Conservation (phyloP, 2,797 vertebrate genomes). For the Acipenser oxyrinchus region DNA sequence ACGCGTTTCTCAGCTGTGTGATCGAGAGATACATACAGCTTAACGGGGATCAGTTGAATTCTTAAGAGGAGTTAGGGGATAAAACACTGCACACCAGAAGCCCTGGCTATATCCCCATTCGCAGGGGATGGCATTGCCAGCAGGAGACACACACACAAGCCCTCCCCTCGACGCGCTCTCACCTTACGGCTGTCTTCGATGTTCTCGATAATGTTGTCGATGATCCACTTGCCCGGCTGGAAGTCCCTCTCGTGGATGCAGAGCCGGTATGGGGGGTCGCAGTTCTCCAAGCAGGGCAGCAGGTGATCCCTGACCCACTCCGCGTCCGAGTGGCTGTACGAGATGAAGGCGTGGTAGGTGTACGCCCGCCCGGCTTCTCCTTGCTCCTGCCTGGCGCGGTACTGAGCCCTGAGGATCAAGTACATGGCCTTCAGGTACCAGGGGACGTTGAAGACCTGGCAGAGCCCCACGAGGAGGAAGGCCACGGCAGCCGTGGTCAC, state of each 20-base stretch:
- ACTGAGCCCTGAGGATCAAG: conserved; percentile 63
- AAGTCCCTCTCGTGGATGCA: conserved; percentile 84
- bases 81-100: too few species aligned
- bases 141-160: too few species aligned
- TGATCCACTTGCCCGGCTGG: conserved; percentile 75
- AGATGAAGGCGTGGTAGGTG: conserved; percentile 74
- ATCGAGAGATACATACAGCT: too few species aligned
- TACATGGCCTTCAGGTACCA: conserved; percentile 74
- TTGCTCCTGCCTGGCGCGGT: conserved; percentile 47
- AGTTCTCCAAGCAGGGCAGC: conserved; percentile 58
- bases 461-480: conserved; percentile 48
- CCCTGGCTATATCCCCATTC: too few species aligned
- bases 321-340: conserved; percentile 73
- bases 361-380: conserved; percentile 27
- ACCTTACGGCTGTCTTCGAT: conserved; percentile 77
- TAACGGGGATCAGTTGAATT: too few species aligned
- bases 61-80: too few species aligned
- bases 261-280: conserved; percentile 57
- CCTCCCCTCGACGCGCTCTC: not conserved
- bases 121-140: too few species aligned
- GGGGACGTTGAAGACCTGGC: conserved; percentile 60
- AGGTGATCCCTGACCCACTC: conserved; percentile 70
- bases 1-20: too few species aligned
- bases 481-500: conserved; percentile 48
- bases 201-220: conserved; percentile 84